Evolutionary conservation across 2,113 vertebrate species (phyloP), one percentile per base, ranked within the genome.

Genomic region (Parus major): DNA sequence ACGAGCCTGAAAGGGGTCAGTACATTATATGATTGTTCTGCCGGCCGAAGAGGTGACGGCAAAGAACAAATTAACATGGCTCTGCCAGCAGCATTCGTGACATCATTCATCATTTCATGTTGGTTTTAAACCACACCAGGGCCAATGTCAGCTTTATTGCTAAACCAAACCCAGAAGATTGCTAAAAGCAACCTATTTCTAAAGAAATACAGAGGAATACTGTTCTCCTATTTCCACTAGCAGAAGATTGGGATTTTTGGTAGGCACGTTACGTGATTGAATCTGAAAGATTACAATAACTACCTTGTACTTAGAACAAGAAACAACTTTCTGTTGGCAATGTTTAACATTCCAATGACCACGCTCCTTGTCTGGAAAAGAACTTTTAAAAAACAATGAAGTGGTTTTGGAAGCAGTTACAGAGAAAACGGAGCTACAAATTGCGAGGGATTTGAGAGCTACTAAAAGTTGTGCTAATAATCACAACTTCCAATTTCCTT

Each of bases 251-350:
- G 24, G 33, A 18, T 75, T 90, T 85, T 76, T 57, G 46, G 61
- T 35, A 21, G 65, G 81, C 80, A 68, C 2, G 6, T 46, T 47
- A 27, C 42, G 35, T 52, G 55, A 92, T 41, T 39, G 35, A 42
- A 87, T 68, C 69, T 46, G 78, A 93, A 92, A 78, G 39, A 93
- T 68, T 68, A 75, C 83, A 94, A 64, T 91, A 94, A 87, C 85
- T 63, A 73, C 71, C 70, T 82, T 90, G 68, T 86, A 39, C 41
- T 93, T n/a, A 64, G 56, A 84, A 77, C 36, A 92, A 79, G 56
- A 78, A 88, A 87, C 79, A 82, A 41, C 63, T 82, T 88, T 75
- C 49, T 61, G 49, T 31, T 91, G 88, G 92, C 55, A 68, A 50
- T 0, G 1, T 56, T 85, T 87, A 52, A 86, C 65, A 76, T 93